Percentiles rank a stretch among this genome's conserved stretches.
Conservation (phyloP, 2,888 invertebrate species). For the Mesochorus sp. region DNA sequence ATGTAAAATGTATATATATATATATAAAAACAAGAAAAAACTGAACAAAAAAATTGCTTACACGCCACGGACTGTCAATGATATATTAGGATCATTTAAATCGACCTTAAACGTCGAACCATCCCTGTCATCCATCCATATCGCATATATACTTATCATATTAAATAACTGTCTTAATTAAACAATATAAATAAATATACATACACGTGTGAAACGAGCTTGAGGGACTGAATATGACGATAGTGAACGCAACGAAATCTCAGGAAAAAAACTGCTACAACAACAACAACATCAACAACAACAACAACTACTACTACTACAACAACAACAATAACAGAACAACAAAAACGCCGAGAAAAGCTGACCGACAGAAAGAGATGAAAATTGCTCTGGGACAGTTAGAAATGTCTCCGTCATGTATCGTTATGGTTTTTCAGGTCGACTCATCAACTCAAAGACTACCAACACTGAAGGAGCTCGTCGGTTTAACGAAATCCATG, state of each 20-base stretch:
- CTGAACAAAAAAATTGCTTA: conserved; percentile 4
- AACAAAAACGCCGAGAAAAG: conserved; percentile 45
- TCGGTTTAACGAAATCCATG: conserved; percentile 66
- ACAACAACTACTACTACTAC: conserved; percentile 22
- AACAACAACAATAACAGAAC: conserved; percentile 55
- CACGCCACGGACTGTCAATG: conserved; percentile 27
- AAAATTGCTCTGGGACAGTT: conserved; percentile 60
- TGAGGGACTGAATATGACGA: conserved; percentile 46
- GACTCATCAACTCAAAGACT: conserved; percentile 70
- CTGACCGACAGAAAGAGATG: conserved; percentile 47
- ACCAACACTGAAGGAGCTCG: conserved; percentile 77
- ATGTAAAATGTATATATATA: conserved; percentile 26
- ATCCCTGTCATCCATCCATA: conserved; percentile 38
- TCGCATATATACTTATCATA: conserved; percentile 34
- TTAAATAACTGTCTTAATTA: conserved; percentile 16
- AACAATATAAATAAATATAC: conserved; percentile 4
- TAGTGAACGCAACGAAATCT: conserved; percentile 38
- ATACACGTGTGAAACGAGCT: conserved; percentile 38
- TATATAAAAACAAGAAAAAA: conserved; percentile 17
- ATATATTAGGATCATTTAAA: conserved; percentile 20
- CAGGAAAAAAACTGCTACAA: conserved; percentile 24
- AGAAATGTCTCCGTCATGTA: conserved; percentile 52
- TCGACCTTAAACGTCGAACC: conserved; percentile 62
- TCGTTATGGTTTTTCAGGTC: conserved; percentile 80
- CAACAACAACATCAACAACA: conserved; percentile 37